A percentile compares a stretch with the other conserved stretches of the same genome.
Evolutionary conservation across 2,113 vertebrate genomes (phyloP).

Genomic region (Uria aalge): DNA sequence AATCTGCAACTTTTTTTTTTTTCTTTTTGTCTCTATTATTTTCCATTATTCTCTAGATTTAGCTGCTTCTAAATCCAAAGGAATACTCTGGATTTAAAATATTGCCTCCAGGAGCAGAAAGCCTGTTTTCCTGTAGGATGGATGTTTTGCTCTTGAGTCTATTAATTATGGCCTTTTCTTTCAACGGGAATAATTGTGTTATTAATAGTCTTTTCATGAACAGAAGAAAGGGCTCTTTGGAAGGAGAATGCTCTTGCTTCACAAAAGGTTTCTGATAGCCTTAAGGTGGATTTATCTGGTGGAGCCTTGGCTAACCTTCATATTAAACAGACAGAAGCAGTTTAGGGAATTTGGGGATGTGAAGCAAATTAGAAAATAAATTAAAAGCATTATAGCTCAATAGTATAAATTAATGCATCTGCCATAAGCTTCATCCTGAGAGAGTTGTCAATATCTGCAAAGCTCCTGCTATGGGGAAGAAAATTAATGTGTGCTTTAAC

Average conservation of each 20-base stretch:
- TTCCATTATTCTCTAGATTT: constrained; percentile 29
- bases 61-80: constrained; percentile 35
- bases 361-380: constrained; percentile 72
- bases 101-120: not conserved
- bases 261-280: constrained; percentile 71
- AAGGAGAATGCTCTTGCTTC: constrained; percentile 58
- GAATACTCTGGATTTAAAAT: constrained; percentile 54
- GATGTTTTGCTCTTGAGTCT: constrained; percentile 51
- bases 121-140: constrained; percentile 8
- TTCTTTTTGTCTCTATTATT: not conserved
- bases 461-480: constrained; percentile 36
- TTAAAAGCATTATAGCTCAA: constrained; percentile 70
- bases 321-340: constrained; percentile 62
- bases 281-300: constrained; percentile 72
- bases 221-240: constrained; percentile 68
- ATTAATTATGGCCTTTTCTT: constrained; percentile 70
- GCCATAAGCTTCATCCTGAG: constrained; percentile 58
- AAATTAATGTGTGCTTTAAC: constrained; percentile 54
- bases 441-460: constrained; percentile 68
- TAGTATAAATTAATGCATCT: constrained; percentile 68
- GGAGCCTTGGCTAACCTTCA: constrained; percentile 64
- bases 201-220: constrained; percentile 73
- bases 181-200: constrained; percentile 69
- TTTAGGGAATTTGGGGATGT: constrained; percentile 68
- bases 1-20: not conserved